These are phyloP conservation scores for Caenorhabditis sp. DNA, from an alignment of 2,888 invertebrate species.

Conservation along the genomic window DNA sequence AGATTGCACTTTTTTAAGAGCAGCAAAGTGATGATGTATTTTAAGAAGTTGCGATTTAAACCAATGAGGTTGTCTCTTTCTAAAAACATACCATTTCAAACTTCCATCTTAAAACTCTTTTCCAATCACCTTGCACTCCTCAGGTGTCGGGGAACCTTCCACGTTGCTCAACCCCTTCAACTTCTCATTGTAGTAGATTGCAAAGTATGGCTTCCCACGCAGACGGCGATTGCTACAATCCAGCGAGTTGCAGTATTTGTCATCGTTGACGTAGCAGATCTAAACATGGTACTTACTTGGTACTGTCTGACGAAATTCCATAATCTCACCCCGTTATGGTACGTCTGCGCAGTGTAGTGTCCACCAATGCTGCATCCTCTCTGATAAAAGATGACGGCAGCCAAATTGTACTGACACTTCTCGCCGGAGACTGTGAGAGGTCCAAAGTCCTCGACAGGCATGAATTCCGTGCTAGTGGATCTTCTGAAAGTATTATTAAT, in stretches of 20 bases:
- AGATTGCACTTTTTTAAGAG: too few species aligned
- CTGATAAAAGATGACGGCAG: background rate
- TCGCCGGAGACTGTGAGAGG: background rate
- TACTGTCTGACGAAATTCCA: too few species aligned
- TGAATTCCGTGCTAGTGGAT: background rate
- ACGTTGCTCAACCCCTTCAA: background rate
- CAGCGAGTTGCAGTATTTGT: background rate
- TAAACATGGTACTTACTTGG: too few species aligned
- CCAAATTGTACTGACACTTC: background rate
- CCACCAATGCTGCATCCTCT: background rate
- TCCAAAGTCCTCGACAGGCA: background rate
- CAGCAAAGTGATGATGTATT: too few species aligned
- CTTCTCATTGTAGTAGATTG: conserved; percentile 15
- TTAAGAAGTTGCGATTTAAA: too few species aligned
- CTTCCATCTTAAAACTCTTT: too few species aligned
- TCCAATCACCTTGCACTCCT: too few species aligned
- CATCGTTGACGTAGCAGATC: background rate
- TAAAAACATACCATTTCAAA: too few species aligned
- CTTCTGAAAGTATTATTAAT: background rate
- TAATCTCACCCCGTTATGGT: background rate
- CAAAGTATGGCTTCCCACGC: background rate
- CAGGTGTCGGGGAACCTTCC: too few species aligned
- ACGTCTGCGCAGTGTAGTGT: background rate
- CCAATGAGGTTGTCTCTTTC: too few species aligned
- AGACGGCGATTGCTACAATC: background rate